These are phyloP conservation scores for Leuctra nigra DNA, from an alignment of 2,888 invertebrate genomes.

Conservation along the genomic window DNA sequence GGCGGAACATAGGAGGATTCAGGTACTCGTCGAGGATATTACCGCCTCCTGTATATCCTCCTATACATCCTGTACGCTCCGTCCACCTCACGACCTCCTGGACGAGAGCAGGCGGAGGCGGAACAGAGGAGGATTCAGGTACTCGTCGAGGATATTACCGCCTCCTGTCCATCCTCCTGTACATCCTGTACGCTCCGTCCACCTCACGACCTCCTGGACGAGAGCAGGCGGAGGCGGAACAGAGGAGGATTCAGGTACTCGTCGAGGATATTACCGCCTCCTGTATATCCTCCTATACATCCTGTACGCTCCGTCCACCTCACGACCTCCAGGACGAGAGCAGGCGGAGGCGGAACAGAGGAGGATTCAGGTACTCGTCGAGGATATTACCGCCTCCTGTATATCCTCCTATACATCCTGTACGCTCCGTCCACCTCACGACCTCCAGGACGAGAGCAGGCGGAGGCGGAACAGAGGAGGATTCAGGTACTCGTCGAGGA, in stretches of 20 bases:
- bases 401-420: too few relatives aligned
- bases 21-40: conserved; percentile 36
- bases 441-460: conserved; percentile 61
- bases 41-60: neutral
- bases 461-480: conserved; percentile 64
- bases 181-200: conserved; percentile 37
- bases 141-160: conserved; percentile 12
- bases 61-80: conserved; percentile 29
- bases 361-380: conserved; percentile 53
- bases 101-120: conserved; percentile 64
- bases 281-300: neutral
- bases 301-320: conserved; percentile 18
- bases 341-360: conserved; percentile 65
- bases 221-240: conserved; percentile 65
- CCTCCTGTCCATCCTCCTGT: neutral
- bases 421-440: too few relatives aligned
- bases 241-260: conserved; percentile 52
- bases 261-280: neutral
- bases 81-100: conserved; percentile 52
- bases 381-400: too few relatives aligned
- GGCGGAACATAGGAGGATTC: conserved; percentile 61
- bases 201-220: conserved; percentile 54
- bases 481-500: too few relatives aligned
- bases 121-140: conserved; percentile 59
- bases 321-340: conserved; percentile 57